Conservation (phyloP, 2,113 vertebrate species). For the Colossoma macropomum region DNA sequence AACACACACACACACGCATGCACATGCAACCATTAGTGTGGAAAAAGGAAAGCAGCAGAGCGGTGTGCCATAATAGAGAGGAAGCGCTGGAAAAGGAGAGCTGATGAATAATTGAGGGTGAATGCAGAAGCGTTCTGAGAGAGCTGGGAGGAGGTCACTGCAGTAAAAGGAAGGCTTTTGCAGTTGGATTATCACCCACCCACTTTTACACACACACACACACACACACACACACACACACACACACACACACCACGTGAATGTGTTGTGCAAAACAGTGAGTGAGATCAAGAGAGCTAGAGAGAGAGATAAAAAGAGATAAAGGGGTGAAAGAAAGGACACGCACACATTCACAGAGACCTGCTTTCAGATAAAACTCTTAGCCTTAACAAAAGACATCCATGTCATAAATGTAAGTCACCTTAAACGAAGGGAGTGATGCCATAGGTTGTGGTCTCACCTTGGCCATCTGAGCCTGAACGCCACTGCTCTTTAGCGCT, state of each 20-base stretch:
- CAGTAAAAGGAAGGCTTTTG: conserved; percentile 29
- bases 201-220: not conserved
- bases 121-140: conserved; percentile 29
- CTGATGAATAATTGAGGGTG: conserved; percentile 54
- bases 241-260: no score
- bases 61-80: conserved; percentile 21
- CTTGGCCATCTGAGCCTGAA: conserved; percentile 99
- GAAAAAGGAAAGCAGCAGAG: conserved; percentile 28
- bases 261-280: not conserved
- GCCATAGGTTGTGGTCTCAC: conserved; percentile 73
- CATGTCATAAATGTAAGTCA: not conserved
- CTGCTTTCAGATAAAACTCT: not conserved
- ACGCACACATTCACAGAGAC: not conserved
- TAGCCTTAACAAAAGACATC: not conserved
- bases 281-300: not conserved
- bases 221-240: no score
- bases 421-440: conserved; percentile 9
- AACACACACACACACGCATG: conserved; percentile 58
- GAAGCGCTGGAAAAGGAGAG: conserved; percentile 30
- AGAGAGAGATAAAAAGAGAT: not conserved
- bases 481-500: conserved; percentile 94
- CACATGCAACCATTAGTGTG: conserved; percentile 33
- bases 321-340: not conserved
- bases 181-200: conserved; percentile 23
- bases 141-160: conserved; percentile 45